Evolutionary conservation across 2,113 vertebrate genomes (phyloP), one percentile per base, ranked within the genome.

Genomic region (Lycaon pictus): DNA sequence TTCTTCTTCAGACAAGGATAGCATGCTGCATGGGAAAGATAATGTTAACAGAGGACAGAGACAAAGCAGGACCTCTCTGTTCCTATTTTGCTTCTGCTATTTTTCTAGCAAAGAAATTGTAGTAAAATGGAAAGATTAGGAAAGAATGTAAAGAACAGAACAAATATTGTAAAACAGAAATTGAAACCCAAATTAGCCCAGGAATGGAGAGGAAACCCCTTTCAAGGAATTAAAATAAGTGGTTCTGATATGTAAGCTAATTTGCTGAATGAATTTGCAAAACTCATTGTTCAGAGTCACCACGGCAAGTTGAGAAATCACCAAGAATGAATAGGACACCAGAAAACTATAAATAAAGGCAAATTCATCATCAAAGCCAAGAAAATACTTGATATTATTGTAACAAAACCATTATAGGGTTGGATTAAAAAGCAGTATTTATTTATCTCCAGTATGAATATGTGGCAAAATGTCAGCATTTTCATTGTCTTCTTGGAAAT

Each of bases 211-310:
- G 29, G 74, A 76, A 95, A 51, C 8, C 53, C 92, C 35, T 90
- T 86, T 81, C 82, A 94, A 74, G 69, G 79, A 94, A 56, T 93
- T 90, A 60, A 92, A 71, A 92, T 89, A 81, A 77, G 11, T 65
- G 67, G 55, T 90, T 72, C 22, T 22, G 74, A 43, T 81, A 94
- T 63, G 60, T 62, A 88, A 71, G 58, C 4, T 17, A 80, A 23
- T 27, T 6, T 91, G 11, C 11, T 69, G 11, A 76, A 35, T 56
- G 60, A 94, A 96, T 94, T 88, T 48, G 32, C 37, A 85, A 74
- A 95, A 62, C 32, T 81, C 51, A 67, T 87, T 53, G 11, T 88
- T 88, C 56, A 55, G 48, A 69, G 20, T 90, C 22, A 82, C 5
- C 3, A 67, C 4, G 79, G 29, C 23, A 88, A 90, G 69, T 72